A percentile compares a stretch with the other conserved stretches of the same genome.
phyloP scores from a whole-genome alignment of 2,113 vertebrate genomes.

The Trachemys scripta region DNA sequence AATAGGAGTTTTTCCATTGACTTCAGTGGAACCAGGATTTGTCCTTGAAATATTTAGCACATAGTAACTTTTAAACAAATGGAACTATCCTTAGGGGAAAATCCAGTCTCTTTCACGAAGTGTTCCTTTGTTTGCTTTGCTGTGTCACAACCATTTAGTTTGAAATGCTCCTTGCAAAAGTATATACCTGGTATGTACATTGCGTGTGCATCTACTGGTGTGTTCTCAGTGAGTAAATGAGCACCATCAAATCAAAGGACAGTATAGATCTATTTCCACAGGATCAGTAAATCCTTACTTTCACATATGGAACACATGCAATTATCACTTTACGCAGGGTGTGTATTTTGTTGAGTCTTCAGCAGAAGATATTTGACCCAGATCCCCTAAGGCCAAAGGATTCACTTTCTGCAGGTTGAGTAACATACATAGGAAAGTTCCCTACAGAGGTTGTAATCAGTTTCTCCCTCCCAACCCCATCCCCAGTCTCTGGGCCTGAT shows the following conservation, averaged over 20 bases:
- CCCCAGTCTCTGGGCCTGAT: background rate
- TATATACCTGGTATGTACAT: background rate
- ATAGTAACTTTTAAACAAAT: conserved; percentile 4
- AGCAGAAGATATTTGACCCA: background rate
- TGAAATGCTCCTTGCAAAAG: background rate
- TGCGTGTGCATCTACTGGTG: background rate
- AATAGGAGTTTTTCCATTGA: background rate
- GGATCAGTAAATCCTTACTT: background rate
- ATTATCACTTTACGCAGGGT: background rate
- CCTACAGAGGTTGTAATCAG: background rate
- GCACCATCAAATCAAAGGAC: background rate
- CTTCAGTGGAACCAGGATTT: conserved; percentile 6
- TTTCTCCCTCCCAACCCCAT: background rate
- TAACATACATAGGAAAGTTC: background rate
- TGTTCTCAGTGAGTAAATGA: background rate
- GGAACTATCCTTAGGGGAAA: background rate
- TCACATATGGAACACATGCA: background rate
- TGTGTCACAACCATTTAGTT: background rate
- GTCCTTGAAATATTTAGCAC: background rate
- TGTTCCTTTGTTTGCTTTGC: background rate
- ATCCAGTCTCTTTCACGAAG: background rate
- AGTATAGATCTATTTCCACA: background rate
- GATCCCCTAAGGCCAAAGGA: background rate
- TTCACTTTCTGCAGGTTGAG: background rate
- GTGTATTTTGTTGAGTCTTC: background rate